Percentiles rank a stretch among this genome's conserved stretches.
These are phyloP conservation scores for Ptilodon capucinus DNA, from an alignment of 2,888 invertebrate genomes.

Conservation along the genomic window DNA sequence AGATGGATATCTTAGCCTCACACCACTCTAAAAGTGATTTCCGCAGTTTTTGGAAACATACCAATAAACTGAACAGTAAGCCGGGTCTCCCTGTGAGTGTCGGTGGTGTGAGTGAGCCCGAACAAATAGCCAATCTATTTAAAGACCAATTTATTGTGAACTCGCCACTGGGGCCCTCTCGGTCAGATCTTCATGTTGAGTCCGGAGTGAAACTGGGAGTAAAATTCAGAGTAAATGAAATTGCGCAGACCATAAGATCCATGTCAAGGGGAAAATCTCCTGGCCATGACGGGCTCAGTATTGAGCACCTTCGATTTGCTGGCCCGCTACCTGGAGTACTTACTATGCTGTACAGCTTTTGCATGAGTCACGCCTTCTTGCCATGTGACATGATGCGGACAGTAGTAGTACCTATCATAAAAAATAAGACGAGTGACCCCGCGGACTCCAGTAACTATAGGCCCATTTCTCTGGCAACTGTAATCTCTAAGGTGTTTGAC, in stretches of 20 bases:
- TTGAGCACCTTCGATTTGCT: slow-evolving; percentile 4
- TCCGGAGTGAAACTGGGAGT: neutral
- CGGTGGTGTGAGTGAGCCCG: slow-evolving; percentile 1
- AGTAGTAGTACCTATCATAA: slow-evolving; percentile 1
- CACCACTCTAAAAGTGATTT: slow-evolving; percentile 6
- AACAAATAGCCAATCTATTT: slow-evolving; percentile 8
- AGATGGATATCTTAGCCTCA: slow-evolving; percentile 5
- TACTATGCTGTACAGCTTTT: slow-evolving; percentile 1
- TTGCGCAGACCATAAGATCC: neutral
- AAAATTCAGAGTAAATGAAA: neutral
- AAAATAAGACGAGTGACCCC: slow-evolving; percentile 12
- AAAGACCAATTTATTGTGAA: slow-evolving; percentile 1
- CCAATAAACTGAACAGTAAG: slow-evolving; percentile 2
- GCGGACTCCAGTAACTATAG: slow-evolving; percentile 11
- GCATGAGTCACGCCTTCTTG: neutral
- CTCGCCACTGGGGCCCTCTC: neutral
- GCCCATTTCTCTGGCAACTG: slow-evolving; percentile 18
- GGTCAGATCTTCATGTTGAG: no score
- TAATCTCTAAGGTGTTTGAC: slow-evolving; percentile 15
- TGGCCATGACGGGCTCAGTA: slow-evolving; percentile 3
- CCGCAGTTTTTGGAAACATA: slow-evolving; percentile 11
- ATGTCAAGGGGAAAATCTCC: slow-evolving; percentile 3
- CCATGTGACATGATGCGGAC: neutral
- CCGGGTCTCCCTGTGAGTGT: slow-evolving; percentile 2
- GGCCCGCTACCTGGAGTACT: neutral